Evolutionary conservation across 2,888 invertebrate species (phyloP), one percentile per base, ranked within the genome.

Genomic region (Tipula unca): DNA sequence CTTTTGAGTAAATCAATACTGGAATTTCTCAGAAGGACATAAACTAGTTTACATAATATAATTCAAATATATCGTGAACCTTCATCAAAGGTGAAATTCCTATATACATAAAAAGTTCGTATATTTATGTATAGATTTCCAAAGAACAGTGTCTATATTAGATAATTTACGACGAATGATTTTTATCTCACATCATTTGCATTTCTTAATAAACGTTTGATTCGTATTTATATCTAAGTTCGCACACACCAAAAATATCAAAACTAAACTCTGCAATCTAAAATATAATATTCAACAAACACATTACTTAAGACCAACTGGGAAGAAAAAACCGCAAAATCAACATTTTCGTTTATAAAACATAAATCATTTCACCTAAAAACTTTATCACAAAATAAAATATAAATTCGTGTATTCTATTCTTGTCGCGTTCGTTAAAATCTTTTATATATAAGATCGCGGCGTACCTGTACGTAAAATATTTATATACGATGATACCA

Each of bases 291-390:
- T 17, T 48, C 48, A 48, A 48, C 48, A 48, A 32, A 48, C 39
- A 10, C 8, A 39, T 39, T 10, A 5, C 39, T 39, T 39, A 1
- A 2, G 39, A 39, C 10, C 39, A 39, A 39, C 39, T 39, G 10
- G 2, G 10, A 39, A 39, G 10, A 42, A n/a, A 69, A 69, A 69
- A 69, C 69, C 69, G 69, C 69, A 69, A 69, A 69, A 69, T 69
- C 69, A 69, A 69, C 69, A 69, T 69, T 69, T 69, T 25, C 25
- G 3, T 25, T 69, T 32, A n/a, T 25, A 10, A 69, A 25, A 25
- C 69, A 69, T 69, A 69, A 69, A 69, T 69, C 69, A 69, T 69
- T 69, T 69, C 69, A 69, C 10, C 69, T 69, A 69, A 48, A 48
- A n/a, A n/a, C 48, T n/a, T 4, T n/a, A 39, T 39, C 39, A 2